Base-by-base conservation (phyloP, 2,888 invertebrate genomes). In the Noctua janthina region DNA sequence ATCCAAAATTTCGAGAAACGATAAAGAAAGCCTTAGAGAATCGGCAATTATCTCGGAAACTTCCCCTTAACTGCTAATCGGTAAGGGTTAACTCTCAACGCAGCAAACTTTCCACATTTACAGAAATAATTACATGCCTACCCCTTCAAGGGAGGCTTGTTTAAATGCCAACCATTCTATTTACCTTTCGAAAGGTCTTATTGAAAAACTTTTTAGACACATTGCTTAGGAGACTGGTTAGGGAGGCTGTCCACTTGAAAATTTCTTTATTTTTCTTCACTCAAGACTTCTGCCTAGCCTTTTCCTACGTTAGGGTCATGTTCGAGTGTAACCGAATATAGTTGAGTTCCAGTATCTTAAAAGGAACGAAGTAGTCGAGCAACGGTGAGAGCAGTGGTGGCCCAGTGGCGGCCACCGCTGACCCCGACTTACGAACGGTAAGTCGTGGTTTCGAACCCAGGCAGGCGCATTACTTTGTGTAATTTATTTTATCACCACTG, bases 181-280 rank as follows among this genome's bases (percentile, higher is more conserved):
- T 95, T 96, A 95, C 95, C 94, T 95, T 93, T 91, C 92, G 90
- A 88, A 88, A 91, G 91, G 89, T 91, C 92, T 95, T 96, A 96
- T 96, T 95, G 94, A 95, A 96, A 96, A 96, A 96, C 93, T 96
- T 96, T 92, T 93, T 92, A 91, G 94, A 95, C 93, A 94, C 94
- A 95, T 95, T 92, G 93, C 93, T 92, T 91, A 90, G 49, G 39
- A 29, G 67, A 59, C 43, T 72, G 35, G 59, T 76, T 68, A 78
- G 43, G 73, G 67, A 76, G 75, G 2, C 39, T 54, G 56, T 56
- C 29, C 43, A 68, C 66, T 78, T 74, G 64, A 23, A 29, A 17
- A 6, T 39, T 29, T 2, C 11, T 77, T 29, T 17, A n/a, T 15
- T 59, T 66, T 59, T 68, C 7, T 68, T 39, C 0, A n/a, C 8